A percentile compares a stretch with the other conserved stretches of the same genome.
phyloP scores from a whole-genome alignment of 2,888 invertebrate genomes.

The Nomada ferruginata region DNA sequence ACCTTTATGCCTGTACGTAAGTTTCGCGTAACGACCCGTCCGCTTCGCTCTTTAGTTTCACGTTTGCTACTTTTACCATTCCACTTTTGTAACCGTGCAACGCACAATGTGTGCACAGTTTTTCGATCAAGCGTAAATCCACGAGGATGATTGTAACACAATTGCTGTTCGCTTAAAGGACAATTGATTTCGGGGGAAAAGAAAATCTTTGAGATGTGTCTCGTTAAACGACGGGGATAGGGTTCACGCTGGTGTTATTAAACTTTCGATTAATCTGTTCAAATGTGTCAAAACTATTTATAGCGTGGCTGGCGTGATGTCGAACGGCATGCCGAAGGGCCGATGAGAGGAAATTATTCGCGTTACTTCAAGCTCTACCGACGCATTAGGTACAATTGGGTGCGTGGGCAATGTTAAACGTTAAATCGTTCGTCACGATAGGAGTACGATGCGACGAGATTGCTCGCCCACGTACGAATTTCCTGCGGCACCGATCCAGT shows the following conservation, averaged over 20 bases:
- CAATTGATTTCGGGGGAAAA: background rate
- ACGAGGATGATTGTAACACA: background rate
- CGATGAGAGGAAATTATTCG: conserved; percentile 68
- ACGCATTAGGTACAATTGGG: conserved; percentile 71
- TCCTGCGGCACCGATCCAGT: conserved; percentile 62
- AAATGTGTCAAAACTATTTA: conserved; percentile 51
- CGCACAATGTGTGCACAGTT: background rate
- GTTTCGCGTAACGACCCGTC: conserved; percentile 42
- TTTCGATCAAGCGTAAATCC: background rate
- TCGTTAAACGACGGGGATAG: background rate
- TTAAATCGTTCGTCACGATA: conserved; percentile 77
- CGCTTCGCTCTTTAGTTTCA: conserved; percentile 38
- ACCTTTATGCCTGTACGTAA: conserved; percentile 34
- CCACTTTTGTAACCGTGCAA: conserved; percentile 21
- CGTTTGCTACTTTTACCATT: conserved; percentile 28
- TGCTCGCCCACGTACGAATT: conserved; percentile 73
- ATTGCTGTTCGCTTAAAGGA: background rate
- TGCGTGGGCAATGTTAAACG: conserved; percentile 78
- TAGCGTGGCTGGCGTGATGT: conserved; percentile 32
- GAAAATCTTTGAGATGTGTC: background rate
- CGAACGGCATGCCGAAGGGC: conserved; percentile 46
- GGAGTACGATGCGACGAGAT: conserved; percentile 72
- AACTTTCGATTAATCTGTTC: background rate
- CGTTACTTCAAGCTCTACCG: conserved; percentile 65
- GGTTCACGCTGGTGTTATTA: background rate